Base-by-base conservation (phyloP, 2,888 invertebrate species). In the Sericinus montela region DNA sequence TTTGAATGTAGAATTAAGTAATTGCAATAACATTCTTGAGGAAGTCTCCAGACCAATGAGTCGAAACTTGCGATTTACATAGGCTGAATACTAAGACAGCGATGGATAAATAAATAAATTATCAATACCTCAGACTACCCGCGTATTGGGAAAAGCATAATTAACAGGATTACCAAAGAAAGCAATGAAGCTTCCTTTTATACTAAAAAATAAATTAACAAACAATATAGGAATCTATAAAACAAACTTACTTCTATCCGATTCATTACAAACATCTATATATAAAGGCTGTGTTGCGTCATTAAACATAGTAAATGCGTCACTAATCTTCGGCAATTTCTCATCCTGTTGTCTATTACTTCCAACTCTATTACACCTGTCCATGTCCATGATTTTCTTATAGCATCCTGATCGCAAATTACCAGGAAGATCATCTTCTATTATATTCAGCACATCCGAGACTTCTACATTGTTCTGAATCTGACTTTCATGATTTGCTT, bases 271-370 rank as follows among this genome's bases (percentile, higher is more conserved):
- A 14, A 77, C 75, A 60, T 81, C 70, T 0, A 78, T 67, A 53
- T 71, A 71, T 15, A 80, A 50, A 0, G 83, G 77, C 37, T 70
- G 67, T 0, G 56, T 63, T 1, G 68, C 43, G 49, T 71, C 64
- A 3, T 56, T 69, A 14, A 81, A 78, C 8, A 62, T 65, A 7
- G 60, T 71, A 39, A 85, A 85, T 0, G 63, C 80, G 8, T 76
- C 75, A 36, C 54, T 59, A 9, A 84, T 81, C 1, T 56, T 69
- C 0, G 84, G 84, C 46, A 83, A 50, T 1, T 8, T 28, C 5
- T 61, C 55, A 9, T 44, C 48, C 14, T 53, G 41, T 34, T 35
- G 14, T 45, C 43, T 43, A 34, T 35, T 48, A 11, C 10, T 9
- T 29, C 4, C 4, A 34, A 39, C 5, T n/a, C 54, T 41, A 14